Percentiles rank a stretch among this genome's conserved stretches.
Evolutionary conservation across 1,140 invertebrate species (phyloP).

Genomic region (Dufourea novaeangliae): DNA sequence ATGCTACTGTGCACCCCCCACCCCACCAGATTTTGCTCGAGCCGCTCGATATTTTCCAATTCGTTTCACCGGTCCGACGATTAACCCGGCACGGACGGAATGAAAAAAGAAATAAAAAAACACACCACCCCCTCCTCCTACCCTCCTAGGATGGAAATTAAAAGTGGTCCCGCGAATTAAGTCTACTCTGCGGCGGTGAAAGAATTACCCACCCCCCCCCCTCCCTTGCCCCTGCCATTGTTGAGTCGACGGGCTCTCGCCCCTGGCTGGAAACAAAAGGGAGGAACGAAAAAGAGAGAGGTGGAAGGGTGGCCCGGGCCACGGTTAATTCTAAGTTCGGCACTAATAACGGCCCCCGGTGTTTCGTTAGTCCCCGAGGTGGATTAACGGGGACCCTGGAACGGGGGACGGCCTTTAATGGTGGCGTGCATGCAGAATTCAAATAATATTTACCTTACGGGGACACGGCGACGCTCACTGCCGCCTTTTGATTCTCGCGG

Average conservation of each 20-base stretch:
- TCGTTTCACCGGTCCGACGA: constrained; percentile 25
- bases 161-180: constrained; percentile 52
- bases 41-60: constrained; percentile 12
- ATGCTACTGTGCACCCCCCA: no score
- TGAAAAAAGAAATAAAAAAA: background rate
- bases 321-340: constrained; percentile 67
- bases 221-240: constrained; percentile 59
- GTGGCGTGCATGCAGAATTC: constrained; percentile 61
- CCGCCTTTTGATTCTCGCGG: constrained; percentile 53
- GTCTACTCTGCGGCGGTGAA: constrained; percentile 50
- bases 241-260: constrained; percentile 27
- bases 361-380: constrained; percentile 64
- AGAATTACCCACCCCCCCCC: no score
- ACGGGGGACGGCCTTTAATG: constrained; percentile 56
- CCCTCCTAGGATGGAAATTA: constrained; percentile 47
- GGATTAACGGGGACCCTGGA: constrained; percentile 60
- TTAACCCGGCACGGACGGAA: constrained; percentile 29
- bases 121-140: no score
- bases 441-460: constrained; percentile 71
- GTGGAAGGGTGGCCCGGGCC: constrained; percentile 11
- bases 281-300: constrained; percentile 9
- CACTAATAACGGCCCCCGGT: constrained; percentile 63
- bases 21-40: no score
- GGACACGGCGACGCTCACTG: constrained; percentile 36
- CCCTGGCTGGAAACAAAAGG: constrained; percentile 56